These are phyloP conservation scores for Rhombomys opimus DNA, from an alignment of 2,113 vertebrate genomes.

Conservation along the genomic window DNA sequence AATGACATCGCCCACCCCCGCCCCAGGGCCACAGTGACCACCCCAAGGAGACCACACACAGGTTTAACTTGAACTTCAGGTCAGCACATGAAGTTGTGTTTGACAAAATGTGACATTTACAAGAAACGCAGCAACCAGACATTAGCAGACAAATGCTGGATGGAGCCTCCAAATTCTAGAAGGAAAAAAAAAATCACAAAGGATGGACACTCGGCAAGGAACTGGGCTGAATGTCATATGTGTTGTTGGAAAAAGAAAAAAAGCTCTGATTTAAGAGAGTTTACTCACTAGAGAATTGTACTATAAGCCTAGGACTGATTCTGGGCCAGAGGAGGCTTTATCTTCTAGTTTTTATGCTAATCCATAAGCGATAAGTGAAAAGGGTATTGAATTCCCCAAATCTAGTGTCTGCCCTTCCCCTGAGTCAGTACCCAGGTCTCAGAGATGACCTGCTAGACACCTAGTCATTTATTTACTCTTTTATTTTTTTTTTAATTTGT, in stretches of 20 bases:
- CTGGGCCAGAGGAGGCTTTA: neutral
- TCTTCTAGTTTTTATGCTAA: neutral
- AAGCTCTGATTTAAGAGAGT: slow-evolving; percentile 16
- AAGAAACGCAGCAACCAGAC: slow-evolving; percentile 74
- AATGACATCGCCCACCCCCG: neutral
- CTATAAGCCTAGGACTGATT: neutral
- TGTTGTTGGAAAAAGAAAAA: neutral
- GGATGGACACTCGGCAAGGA: slow-evolving; percentile 42
- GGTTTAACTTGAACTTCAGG: slow-evolving; percentile 40
- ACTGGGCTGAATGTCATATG: neutral
- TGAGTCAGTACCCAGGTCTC: neutral
- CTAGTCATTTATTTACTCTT: neutral
- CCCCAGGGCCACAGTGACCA: neutral
- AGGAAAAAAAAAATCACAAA: neutral
- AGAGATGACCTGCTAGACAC: neutral
- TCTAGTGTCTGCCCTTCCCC: neutral
- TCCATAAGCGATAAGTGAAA: neutral
- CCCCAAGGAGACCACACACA: neutral
- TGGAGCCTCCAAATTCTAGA: slow-evolving; percentile 66
- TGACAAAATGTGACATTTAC: slow-evolving; percentile 75
- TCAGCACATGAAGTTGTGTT: slow-evolving; percentile 55
- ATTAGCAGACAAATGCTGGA: slow-evolving; percentile 76
- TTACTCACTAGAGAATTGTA: neutral
- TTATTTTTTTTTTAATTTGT: neutral
- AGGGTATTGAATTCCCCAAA: neutral